A percentile compares a stretch with the other conserved stretches of the same genome.
Conservation (phyloP, 35 echinoderm and acorn worm species). For the Ophiothrix spiculata region DNA sequence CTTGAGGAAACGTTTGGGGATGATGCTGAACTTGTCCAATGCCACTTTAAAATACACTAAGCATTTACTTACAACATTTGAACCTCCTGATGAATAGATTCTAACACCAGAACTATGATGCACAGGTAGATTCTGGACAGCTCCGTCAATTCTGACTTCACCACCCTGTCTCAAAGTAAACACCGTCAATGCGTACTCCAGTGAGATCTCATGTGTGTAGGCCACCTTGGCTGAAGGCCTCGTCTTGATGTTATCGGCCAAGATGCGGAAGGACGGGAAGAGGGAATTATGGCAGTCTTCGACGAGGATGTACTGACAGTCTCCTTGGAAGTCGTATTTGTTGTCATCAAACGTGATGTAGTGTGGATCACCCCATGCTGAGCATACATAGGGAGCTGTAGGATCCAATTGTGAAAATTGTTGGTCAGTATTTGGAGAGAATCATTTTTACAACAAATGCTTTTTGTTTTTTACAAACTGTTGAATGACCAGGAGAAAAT, state of each 20-base stretch:
- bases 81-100: not conserved
- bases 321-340: too few species aligned
- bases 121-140: not conserved
- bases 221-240: slow-evolving; percentile 58
- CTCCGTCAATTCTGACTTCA: not conserved
- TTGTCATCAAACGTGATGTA: too few species aligned
- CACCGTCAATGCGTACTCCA: slow-evolving; percentile 35
- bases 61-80: not conserved
- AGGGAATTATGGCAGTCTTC: slow-evolving; percentile 42
- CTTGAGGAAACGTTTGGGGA: too few species aligned
- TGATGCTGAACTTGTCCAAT: too few species aligned
- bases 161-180: slow-evolving; percentile 31
- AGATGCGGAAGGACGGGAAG: slow-evolving; percentile 36
- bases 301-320: slow-evolving; percentile 53
- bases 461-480: too few species aligned
- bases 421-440: too few species aligned
- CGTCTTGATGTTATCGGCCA: slow-evolving; percentile 61
- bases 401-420: too few species aligned
- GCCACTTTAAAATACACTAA: too few species aligned
- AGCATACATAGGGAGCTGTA: not conserved
- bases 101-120: not conserved
- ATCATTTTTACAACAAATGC: too few species aligned
- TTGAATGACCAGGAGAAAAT: too few species aligned
- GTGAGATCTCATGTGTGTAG: slow-evolving; percentile 20
- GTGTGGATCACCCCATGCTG: slow-evolving; percentile 48